A percentile compares a stretch with the other conserved stretches of the same genome.
Conservation (phyloP, 2,888 invertebrate species). For the Trachelus iudaicus region DNA sequence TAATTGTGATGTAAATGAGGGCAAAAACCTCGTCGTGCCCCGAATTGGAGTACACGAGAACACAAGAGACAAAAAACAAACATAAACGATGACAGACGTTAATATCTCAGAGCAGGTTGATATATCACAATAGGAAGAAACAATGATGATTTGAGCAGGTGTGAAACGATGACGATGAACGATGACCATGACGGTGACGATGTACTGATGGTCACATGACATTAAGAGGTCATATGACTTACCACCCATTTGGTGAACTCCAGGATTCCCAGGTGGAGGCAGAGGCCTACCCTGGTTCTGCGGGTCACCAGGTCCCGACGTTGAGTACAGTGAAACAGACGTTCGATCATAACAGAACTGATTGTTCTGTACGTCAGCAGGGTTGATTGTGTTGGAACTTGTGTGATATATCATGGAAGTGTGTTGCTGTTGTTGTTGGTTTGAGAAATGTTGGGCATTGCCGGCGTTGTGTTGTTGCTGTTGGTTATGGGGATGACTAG, state of each 20-base stretch:
- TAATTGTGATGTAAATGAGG: background rate
- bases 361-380: conserved; percentile 68
- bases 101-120: background rate
- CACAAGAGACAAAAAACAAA: background rate
- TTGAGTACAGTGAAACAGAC: conserved; percentile 63
- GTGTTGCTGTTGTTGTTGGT: conserved; percentile 58
- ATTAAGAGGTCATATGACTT: conserved; percentile 66
- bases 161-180: background rate
- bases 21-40: conserved; percentile 16
- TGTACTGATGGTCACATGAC: conserved; percentile 64
- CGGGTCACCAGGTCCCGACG: conserved; percentile 58
- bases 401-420: conserved; percentile 65
- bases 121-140: background rate
- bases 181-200: conserved; percentile 41
- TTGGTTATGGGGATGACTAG: conserved; percentile 71
- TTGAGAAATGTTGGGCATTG: conserved; percentile 60
- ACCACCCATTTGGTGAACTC: conserved; percentile 67
- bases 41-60: conserved; percentile 14
- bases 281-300: conserved; percentile 59
- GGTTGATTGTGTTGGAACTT: conserved; percentile 65
- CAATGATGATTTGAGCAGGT: background rate
- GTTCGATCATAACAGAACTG: conserved; percentile 73
- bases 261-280: conserved; percentile 59
- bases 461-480: conserved; percentile 69
- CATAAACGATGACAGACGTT: background rate